Percentiles rank a stretch among this genome's conserved stretches.
phyloP scores from a whole-genome alignment of 1,140 invertebrate species.

The Pogonomyrmex californicus region DNA sequence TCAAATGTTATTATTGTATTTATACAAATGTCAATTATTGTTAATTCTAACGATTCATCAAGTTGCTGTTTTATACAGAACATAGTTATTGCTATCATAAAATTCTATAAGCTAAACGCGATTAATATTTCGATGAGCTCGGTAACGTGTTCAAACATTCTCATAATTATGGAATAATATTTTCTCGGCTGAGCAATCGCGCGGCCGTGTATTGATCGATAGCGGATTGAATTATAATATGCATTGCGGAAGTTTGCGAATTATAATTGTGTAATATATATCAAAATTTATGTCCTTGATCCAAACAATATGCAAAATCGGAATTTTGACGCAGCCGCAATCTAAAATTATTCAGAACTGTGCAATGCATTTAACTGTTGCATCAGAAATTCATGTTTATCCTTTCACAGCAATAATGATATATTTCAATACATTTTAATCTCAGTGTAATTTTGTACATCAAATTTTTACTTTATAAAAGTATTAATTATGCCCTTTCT shows the following conservation, averaged over 20 bases:
- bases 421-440: conserved; percentile 14
- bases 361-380: conserved; percentile 23
- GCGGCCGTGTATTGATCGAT: conserved; percentile 52
- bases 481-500: neutral
- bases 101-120: conserved; percentile 42
- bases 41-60: conserved; percentile 29
- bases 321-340: conserved; percentile 28
- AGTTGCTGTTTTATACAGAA: conserved; percentile 29
- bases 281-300: conserved; percentile 50
- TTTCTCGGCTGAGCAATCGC: conserved; percentile 41
- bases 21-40: conserved; percentile 32
- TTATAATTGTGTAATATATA: conserved; percentile 47
- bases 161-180: conserved; percentile 61
- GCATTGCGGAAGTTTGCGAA: conserved; percentile 38
- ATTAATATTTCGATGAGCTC: conserved; percentile 59
- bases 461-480: conserved; percentile 11
- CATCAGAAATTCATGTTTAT: neutral
- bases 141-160: conserved; percentile 60
- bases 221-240: conserved; percentile 57
- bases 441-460: neutral
- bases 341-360: conserved; percentile 10
- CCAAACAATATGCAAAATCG: conserved; percentile 9
- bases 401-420: neutral
- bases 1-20: neutral
- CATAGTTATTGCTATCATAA: conserved; percentile 25